phyloP scores from a whole-genome alignment of 2,888 invertebrate species.

The Agriotes lineatus region DNA sequence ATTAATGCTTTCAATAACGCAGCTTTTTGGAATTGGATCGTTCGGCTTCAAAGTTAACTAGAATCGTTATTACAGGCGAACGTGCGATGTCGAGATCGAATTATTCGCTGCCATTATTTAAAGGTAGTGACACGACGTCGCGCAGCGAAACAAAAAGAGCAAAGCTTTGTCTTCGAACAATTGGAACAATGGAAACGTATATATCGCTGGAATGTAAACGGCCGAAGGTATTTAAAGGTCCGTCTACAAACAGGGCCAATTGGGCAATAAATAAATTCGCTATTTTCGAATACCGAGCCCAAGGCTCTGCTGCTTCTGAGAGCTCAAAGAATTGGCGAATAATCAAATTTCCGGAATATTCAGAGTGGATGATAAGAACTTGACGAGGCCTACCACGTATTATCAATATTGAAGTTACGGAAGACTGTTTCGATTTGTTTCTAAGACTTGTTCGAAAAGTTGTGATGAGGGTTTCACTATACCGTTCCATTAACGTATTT shows the following conservation, averaged over 20 bases:
- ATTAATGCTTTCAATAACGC: constrained; percentile 11
- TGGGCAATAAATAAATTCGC: background rate
- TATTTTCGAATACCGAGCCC: background rate
- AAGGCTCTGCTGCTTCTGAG: background rate
- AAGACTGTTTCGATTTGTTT: constrained; percentile 28
- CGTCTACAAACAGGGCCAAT: background rate
- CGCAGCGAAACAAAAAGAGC: background rate
- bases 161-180: background rate
- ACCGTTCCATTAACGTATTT: no score
- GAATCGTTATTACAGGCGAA: constrained; percentile 12
- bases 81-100: background rate
- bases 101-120: constrained; percentile 1
- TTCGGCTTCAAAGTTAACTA: constrained; percentile 11
- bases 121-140: background rate
- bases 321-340: no score
- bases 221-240: background rate
- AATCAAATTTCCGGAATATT: no score
- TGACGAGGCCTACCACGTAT: constrained; percentile 18
- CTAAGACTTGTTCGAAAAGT: constrained; percentile 21
- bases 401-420: constrained; percentile 27
- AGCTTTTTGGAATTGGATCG: constrained; percentile 15
- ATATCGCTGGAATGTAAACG: background rate
- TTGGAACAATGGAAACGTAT: background rate
- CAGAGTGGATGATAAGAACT: background rate
- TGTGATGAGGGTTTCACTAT: background rate